Percentiles rank a stretch among this genome's conserved stretches.
Evolutionary conservation across 2,888 invertebrate species (phyloP).

Genomic region (Cataglyphis altisquamis): DNA sequence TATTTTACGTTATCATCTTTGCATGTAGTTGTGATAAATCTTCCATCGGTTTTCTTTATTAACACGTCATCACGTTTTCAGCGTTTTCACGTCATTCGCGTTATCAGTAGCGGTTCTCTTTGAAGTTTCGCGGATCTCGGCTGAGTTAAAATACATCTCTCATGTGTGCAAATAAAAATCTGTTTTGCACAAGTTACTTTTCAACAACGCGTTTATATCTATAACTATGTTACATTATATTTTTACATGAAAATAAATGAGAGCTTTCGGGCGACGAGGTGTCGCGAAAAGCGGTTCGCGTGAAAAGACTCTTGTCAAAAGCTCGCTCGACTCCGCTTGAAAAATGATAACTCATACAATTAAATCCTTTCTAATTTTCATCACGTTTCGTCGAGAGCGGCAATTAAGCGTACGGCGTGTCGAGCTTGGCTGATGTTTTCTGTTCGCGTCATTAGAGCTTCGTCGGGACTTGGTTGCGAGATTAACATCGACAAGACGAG

Average conservation of each 20-base stretch:
- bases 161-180: neutral
- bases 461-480: neutral
- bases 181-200: neutral
- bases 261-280: neutral
- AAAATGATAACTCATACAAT: slow-evolving; percentile 26
- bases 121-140: too few species aligned
- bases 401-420: slow-evolving; percentile 18
- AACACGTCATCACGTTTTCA: too few species aligned
- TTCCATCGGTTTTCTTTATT: too few species aligned
- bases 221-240: neutral
- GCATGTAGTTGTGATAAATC: too few species aligned
- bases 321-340: neutral
- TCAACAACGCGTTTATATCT: neutral
- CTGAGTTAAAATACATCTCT: neutral
- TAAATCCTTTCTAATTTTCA: slow-evolving; percentile 15
- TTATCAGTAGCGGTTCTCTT: too few species aligned
- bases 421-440: slow-evolving; percentile 3
- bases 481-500: neutral
- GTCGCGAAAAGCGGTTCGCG: neutral
- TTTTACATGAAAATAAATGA: slow-evolving; percentile 23
- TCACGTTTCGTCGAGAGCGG: neutral
- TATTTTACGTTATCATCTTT: too few species aligned
- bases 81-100: too few species aligned
- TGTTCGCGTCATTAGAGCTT: slow-evolving; percentile 15
- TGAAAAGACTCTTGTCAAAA: slow-evolving; percentile 10